A percentile compares a stretch with the other conserved stretches of the same genome.
Conservation (phyloP, 2,888 invertebrate genomes). For the Syritta pipiens region DNA sequence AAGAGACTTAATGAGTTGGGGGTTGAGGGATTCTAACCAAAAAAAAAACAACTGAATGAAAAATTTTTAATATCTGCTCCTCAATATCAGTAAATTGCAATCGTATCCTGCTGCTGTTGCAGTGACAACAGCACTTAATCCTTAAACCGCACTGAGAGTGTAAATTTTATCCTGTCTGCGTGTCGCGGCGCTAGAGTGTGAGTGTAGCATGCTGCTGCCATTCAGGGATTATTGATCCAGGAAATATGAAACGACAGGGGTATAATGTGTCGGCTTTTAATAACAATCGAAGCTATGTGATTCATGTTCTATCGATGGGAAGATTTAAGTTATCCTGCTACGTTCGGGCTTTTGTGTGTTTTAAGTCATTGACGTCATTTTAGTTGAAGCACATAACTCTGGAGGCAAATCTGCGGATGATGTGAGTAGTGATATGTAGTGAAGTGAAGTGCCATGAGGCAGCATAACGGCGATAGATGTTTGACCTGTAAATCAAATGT, state of each 20-base stretch:
- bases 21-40: constrained; percentile 47
- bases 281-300: constrained; percentile 6
- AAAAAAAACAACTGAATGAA: constrained; percentile 13
- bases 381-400: neutral
- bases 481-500: no score
- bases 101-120: constrained; percentile 15
- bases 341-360: neutral
- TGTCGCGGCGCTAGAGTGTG: constrained; percentile 6
- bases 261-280: constrained; percentile 29
- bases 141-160: constrained; percentile 37
- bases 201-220: constrained; percentile 31
- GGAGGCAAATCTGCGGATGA: no score
- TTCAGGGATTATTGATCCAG: constrained; percentile 59
- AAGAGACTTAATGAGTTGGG: constrained; percentile 59
- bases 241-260: constrained; percentile 25
- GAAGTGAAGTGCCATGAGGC: no score
- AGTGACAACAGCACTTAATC: constrained; percentile 59
- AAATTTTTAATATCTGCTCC: constrained; percentile 40
- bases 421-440: no score
- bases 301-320: constrained; percentile 16
- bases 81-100: constrained; percentile 54
- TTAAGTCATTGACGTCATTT: neutral
- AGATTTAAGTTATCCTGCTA: constrained; percentile 19
- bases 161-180: constrained; percentile 25
- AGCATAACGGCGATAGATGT: no score